Percentiles rank a stretch among this genome's conserved stretches.
Conservation (phyloP, 2,888 invertebrate species). For the Amphiduros pacificus region DNA sequence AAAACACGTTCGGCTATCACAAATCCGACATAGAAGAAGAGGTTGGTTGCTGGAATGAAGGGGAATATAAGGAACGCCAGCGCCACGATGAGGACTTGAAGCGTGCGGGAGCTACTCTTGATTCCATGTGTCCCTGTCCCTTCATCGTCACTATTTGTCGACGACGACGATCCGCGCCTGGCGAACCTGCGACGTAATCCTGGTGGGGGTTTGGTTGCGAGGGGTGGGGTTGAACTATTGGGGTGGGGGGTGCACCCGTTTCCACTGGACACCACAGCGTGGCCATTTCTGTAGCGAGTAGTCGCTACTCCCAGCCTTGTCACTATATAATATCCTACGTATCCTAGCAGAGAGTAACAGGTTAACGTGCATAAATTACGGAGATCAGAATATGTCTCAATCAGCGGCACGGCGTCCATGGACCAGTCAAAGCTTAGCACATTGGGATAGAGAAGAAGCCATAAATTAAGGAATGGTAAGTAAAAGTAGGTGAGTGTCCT, state of each 20-base stretch:
- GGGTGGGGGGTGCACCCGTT: background rate
- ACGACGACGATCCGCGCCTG: constrained; percentile 32
- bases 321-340: constrained; percentile 18
- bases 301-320: too few species aligned
- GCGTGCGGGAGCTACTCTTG: background rate
- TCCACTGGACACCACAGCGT: background rate
- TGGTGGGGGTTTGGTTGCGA: background rate
- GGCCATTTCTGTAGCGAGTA: background rate
- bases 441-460: constrained; percentile 82
- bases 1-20: constrained; percentile 95
- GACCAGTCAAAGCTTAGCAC: constrained; percentile 97
- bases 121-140: background rate
- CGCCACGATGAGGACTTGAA: constrained; percentile 38
- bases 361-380: constrained; percentile 76
- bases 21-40: constrained; percentile 97
- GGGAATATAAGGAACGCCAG: constrained; percentile 82
- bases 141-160: constrained; percentile 35
- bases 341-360: constrained; percentile 68
- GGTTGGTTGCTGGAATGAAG: constrained; percentile 92
- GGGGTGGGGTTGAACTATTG: background rate
- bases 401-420: constrained; percentile 91
- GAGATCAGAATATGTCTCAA: constrained; percentile 76
- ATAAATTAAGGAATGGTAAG: constrained; percentile 87
- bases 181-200: constrained; percentile 2
- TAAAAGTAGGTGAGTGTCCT: constrained; percentile 88